These are phyloP conservation scores for Scartelaos histophorus DNA, from an alignment of 2,113 vertebrate genomes.

Conservation along the genomic window DNA sequence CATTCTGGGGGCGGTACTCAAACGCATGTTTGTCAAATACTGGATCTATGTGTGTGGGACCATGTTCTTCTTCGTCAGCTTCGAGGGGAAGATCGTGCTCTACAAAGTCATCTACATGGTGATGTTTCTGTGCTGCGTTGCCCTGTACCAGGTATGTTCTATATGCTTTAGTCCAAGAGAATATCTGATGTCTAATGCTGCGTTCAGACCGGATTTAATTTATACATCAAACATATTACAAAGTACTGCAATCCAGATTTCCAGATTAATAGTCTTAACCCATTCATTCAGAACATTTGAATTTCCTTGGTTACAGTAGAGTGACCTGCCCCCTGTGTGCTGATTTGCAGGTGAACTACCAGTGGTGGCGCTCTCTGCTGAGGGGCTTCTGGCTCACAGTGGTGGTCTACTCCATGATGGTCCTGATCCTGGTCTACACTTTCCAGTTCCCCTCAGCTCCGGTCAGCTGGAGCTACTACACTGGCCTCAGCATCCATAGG, in stretches of 20 bases:
- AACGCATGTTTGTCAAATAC: constrained; percentile 93
- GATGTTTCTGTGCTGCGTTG: constrained; percentile 93
- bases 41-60: constrained; percentile 97
- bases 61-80: constrained; percentile 99
- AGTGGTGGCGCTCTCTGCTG: constrained; percentile 89
- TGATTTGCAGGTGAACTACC: constrained; percentile 93
- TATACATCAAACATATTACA: no score
- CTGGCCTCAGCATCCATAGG: constrained; percentile 79
- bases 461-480: constrained; percentile 89
- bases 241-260: no score
- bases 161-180: neutral
- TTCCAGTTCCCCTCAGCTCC: constrained; percentile 93
- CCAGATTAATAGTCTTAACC: no score
- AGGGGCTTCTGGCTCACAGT: constrained; percentile 97
- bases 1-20: constrained; percentile 86
- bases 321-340: neutral
- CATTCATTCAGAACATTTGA: neutral
- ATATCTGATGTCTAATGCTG: no score
- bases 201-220: no score
- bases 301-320: neutral
- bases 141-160: constrained; percentile 88
- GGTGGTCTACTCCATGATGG: constrained; percentile 94
- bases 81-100: constrained; percentile 93
- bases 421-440: constrained; percentile 93
- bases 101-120: constrained; percentile 99